Conservation (phyloP, 2,888 invertebrate species). For the Vanessa cardui region DNA sequence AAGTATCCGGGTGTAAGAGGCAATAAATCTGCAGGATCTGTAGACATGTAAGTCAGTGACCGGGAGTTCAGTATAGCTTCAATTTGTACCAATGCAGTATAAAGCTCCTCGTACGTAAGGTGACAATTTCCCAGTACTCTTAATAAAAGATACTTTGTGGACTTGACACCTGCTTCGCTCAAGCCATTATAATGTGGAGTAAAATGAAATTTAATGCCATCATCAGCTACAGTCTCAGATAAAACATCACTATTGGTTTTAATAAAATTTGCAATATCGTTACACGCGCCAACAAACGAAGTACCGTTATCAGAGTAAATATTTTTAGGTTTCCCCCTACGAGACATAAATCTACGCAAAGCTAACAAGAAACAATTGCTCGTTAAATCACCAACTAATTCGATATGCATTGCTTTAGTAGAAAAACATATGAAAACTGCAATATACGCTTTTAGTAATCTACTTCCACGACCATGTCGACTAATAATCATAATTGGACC, state of each 20-base stretch:
- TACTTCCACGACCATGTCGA: no score
- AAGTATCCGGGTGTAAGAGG: conserved; percentile 3
- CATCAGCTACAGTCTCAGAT: conserved; percentile 4
- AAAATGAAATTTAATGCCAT: conserved; percentile 11
- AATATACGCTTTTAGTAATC: no score
- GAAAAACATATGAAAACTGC: no score
- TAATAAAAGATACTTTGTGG: conserved; percentile 1
- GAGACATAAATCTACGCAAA: conserved; percentile 3
- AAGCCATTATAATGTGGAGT: conserved; percentile 5
- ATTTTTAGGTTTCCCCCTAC: conserved; percentile 2
- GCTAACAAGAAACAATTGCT: background rate
- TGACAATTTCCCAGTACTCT: no score
- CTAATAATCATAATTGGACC: no score
- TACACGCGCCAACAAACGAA: conserved; percentile 4
- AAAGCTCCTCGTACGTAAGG: no score
- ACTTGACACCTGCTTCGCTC: background rate
- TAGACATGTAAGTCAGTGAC: background rate
- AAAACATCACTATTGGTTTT: conserved; percentile 10
- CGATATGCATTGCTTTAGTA: background rate
- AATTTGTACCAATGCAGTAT: no score
- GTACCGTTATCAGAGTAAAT: background rate
- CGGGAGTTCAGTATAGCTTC: background rate
- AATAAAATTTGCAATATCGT: conserved; percentile 5
- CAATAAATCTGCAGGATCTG: conserved; percentile 8
- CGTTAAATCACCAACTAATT: background rate